Percentiles rank a stretch among this genome's conserved stretches.
Evolutionary conservation across 2,113 vertebrate genomes (phyloP).

Genomic region (Camarhynchus parvulus): DNA sequence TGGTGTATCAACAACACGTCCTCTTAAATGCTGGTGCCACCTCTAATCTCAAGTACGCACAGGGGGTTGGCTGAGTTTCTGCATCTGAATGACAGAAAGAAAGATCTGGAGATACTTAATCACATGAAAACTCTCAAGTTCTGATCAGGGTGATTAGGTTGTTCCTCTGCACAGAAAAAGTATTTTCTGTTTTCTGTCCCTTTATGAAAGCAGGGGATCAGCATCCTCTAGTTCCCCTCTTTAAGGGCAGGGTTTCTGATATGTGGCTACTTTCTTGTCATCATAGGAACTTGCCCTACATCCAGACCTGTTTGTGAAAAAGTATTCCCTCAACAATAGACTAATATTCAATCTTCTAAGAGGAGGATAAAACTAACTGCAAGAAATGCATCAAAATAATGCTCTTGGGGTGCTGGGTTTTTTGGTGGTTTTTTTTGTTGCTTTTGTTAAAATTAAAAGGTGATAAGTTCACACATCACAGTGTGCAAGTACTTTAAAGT

Average conservation of each 20-base stretch:
- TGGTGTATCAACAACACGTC: fast-evolving
- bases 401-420: fast-evolving
- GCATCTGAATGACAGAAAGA: not conserved
- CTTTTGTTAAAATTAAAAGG: not conserved
- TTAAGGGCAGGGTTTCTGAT: not conserved
- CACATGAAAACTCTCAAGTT: not conserved
- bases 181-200: not conserved
- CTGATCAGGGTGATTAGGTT: not conserved
- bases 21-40: not conserved
- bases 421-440: too few relatives aligned
- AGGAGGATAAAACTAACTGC: not conserved
- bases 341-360: not conserved
- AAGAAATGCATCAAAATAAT: not conserved
- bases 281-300: not conserved
- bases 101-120: not conserved
- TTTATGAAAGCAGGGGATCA: not conserved
- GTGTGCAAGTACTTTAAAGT: not conserved
- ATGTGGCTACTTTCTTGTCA: not conserved
- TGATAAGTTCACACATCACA: not conserved
- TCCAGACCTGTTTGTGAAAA: not conserved
- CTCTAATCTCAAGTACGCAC: not conserved
- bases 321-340: not conserved
- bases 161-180: not conserved
- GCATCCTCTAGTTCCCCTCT: fast-evolving
- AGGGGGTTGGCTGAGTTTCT: not conserved